Evolutionary conservation across 2,113 vertebrate genomes (phyloP).

Genomic region (Cygnus buccinator): DNA sequence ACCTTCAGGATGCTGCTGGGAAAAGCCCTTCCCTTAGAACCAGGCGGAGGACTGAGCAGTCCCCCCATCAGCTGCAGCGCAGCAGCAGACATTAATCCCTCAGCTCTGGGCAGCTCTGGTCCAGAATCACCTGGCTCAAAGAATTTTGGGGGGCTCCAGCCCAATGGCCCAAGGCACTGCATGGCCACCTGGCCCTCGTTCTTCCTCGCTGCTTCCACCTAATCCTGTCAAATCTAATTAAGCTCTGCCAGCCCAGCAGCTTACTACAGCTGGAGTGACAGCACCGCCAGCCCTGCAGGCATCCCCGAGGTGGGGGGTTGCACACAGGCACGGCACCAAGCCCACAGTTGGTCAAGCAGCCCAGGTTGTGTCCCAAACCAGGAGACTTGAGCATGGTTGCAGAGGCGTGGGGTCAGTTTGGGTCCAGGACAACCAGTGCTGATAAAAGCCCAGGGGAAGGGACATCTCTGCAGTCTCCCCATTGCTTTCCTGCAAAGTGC

Average conservation of each 20-base stretch:
- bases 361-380: not conserved
- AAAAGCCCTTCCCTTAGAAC: not conserved
- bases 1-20: not conserved
- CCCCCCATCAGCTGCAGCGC: not conserved
- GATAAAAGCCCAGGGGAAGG: not conserved
- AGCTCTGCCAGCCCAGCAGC: not conserved
- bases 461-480: accelerated
- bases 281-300: accelerated
- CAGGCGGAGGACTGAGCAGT: not conserved
- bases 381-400: not conserved
- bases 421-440: not conserved
- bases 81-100: conserved; percentile 19
- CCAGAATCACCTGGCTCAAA: accelerated
- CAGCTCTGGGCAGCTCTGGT: not conserved
- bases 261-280: not conserved
- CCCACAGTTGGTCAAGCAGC: not conserved
- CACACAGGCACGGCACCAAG: not conserved
- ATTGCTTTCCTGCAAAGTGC: not conserved
- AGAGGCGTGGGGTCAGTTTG: not conserved
- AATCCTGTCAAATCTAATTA: conserved; percentile 57
- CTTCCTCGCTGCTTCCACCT: not conserved
- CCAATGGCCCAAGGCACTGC: accelerated
- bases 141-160: not conserved
- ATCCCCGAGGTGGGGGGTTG: not conserved
- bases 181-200: conserved; percentile 36